Evolutionary conservation across 2,888 invertebrate genomes (phyloP), one percentile per base, ranked within the genome.

Genomic region (Drosophila niveifrons): DNA sequence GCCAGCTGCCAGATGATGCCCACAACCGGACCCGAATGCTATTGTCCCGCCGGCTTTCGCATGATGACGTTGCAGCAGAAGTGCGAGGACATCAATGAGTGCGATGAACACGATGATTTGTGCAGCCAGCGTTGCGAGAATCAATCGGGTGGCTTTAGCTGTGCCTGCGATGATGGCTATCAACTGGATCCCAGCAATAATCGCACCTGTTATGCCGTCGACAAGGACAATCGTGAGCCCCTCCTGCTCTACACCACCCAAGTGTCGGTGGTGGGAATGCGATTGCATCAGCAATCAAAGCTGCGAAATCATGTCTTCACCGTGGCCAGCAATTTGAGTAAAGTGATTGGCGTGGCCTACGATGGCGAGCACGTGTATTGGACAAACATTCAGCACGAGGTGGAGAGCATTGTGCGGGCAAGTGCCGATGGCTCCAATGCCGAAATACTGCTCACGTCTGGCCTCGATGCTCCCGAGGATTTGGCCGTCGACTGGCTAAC

Each of bases 401-500:
- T 94, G n/a, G 96, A 96, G 90, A 94, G 95, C 9, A 96, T 97
- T 73, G 94, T 95, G 43, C 94, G 94, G 67, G 94, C 95, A 0
- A 92, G 93, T 10, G 92, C 94, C 1, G 94, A 95, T 80, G 95
- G 96, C 10, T 92, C 94, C 0, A 89, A 94, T 2, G 93, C 93
- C 68, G 94, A 96, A 92, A 92, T 94, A 1, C 69, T 96, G 23
- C 93, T 95, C 1, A 94, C 95, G 6, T 92, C 95, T 73, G 97
- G 97, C 0, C 89, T 97, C 0, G 95, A 95, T 66, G 93, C 94
- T 3, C 96, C 96, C 0, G 96, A 96, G 70, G 96, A 96, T 79
- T 92, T 97, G 59, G 95, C 96, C 0, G 93, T 96, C 18, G 97
- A 97, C 91, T 96, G 95, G 95, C 88, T 96, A 7, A 96, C 96